Evolutionary conservation across 2,888 invertebrate species (phyloP), one percentile per base, ranked within the genome.

Genomic region (Cataglyphis altisquamis): DNA sequence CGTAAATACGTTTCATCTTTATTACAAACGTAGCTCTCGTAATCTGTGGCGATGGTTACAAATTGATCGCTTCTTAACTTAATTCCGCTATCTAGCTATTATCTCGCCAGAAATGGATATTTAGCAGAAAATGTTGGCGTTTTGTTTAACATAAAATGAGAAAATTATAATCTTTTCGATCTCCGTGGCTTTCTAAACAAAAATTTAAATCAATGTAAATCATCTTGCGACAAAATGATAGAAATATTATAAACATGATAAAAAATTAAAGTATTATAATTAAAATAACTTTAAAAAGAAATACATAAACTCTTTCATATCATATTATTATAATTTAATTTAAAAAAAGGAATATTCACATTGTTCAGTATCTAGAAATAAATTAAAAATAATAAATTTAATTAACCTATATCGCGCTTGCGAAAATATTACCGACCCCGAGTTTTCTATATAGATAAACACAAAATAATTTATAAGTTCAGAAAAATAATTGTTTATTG

Each of bases 401-500:
- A 45, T 62, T 73, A n/a, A 74, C 12, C 29, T 5, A 18, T 45
- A 45, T 45, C 21, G 48, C n/a, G 32, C 8, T 21, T 32, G 21
- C 9, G 15, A 32, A 62, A 32, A 74, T 62, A 5, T 62, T 25
- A 25, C 25, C 25, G 25, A 25, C 25, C 25, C 25, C 10, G 29
- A 45, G 45, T 45, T 45, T 57, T n/a, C 39, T 18, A 57, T 73
- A 12, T 29, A 52, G 21, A 5, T 45, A 45, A 32, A 74, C 45
- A 62, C 32, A 62, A 45, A 73, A 62, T 62, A 5, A 74, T 29
- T 74, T 62, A 3, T 45, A 74, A 29, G 21, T 45, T 29, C 5
- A n/a, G n/a, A 62, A 62, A 60, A 74, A 62, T 74, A 74, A 45
- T 74, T 74, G 32, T 74, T 74, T 62, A 74, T 74, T 15, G 21